These are phyloP conservation scores for Stenchaetothrips biformis DNA, from an alignment of 2,888 invertebrate species.

Conservation along the genomic window DNA sequence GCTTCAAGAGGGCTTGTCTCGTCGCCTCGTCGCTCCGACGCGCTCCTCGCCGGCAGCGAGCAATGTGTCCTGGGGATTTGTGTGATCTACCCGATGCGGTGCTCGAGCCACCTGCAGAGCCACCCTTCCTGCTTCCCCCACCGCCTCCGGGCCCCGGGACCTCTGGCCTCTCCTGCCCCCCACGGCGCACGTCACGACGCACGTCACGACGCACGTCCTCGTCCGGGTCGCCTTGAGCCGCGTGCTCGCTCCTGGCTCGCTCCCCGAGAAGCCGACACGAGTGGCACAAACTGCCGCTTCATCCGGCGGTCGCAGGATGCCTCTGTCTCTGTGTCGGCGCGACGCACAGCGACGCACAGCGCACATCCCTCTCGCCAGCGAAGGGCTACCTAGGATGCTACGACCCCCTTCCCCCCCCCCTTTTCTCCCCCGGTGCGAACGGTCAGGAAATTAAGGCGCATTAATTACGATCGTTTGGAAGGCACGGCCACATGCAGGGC, in stretches of 20 bases:
- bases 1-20: slow-evolving; percentile 5
- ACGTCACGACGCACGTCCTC: too few species aligned
- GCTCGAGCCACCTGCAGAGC: neutral
- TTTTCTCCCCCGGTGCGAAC: neutral
- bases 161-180: too few species aligned
- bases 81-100: slow-evolving; percentile 13
- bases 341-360: too few species aligned
- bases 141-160: neutral
- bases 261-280: too few species aligned
- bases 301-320: too few species aligned
- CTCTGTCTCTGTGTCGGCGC: too few species aligned
- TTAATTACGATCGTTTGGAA: slow-evolving; percentile 1
- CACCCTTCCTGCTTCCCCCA: neutral
- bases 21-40: neutral
- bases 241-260: too few species aligned
- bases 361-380: too few species aligned
- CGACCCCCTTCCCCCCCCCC: neutral
- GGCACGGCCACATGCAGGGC: neutral
- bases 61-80: neutral
- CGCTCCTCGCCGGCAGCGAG: neutral
- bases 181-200: too few species aligned
- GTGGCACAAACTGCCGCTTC: too few species aligned
- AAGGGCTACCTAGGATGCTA: too few species aligned
- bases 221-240: too few species aligned
- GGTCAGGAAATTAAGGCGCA: slow-evolving; percentile 15